Percentiles rank a stretch among this genome's conserved stretches.
Conservation (phyloP, 2,797 vertebrate species). For the Mico argentatus region DNA sequence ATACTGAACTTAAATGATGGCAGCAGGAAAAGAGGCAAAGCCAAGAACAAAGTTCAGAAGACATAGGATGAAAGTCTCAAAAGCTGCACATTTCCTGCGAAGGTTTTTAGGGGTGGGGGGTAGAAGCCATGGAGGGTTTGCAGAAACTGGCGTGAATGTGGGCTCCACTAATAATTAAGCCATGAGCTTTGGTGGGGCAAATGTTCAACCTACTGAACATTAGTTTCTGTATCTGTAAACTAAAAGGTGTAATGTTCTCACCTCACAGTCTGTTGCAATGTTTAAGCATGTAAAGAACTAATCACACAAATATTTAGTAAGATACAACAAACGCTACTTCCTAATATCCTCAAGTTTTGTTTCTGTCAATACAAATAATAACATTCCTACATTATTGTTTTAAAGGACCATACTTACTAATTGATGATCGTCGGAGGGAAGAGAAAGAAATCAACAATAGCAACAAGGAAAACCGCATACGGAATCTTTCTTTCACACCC, state of each 20-base stretch:
- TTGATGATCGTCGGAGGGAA: not conserved
- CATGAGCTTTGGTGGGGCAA: not conserved
- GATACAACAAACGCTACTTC: not conserved
- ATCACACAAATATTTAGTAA: not conserved
- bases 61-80: rapidly evolving
- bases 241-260: not conserved
- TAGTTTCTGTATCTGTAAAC: not conserved
- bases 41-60: not conserved
- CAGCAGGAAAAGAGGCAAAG: not conserved
- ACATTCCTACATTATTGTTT: not conserved
- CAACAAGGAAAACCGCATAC: not conserved
- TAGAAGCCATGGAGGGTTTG: not conserved
- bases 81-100: not conserved
- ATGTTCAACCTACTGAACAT: too few relatives aligned
- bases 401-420: not conserved
- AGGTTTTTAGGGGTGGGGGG: not conserved
- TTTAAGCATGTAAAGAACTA: not conserved
- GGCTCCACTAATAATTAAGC: rapidly evolving
- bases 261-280: not conserved
- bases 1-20: not conserved
- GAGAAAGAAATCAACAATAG: not conserved
- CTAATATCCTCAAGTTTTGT: not conserved
- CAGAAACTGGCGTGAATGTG: rapidly evolving
- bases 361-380: not conserved
- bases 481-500: not conserved